Base-by-base conservation (phyloP, 2,797 vertebrate species). In the Distichodus sexfasciatus region DNA sequence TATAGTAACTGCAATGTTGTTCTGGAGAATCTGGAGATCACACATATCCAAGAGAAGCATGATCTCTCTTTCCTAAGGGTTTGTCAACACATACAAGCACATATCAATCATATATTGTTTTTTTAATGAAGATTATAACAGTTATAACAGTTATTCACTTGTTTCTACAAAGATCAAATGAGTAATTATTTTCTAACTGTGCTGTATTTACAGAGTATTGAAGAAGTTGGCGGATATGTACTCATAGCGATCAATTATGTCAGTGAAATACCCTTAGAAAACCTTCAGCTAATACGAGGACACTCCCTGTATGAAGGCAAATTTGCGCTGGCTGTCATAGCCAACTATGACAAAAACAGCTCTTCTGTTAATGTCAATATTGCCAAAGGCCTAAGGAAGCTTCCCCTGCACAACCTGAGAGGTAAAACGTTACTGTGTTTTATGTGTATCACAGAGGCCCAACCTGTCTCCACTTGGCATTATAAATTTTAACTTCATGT, bases 201-300 rank as follows among this genome's bases (percentile, higher is more conserved):
- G 51, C 6, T 69, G 15, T 31, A 12, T 57, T 67, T 48, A 43
- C 79, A 98, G 96, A 91, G 88, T 0, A 96, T 98, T 74, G 89
- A 94, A 84, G 96, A 98, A 74, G 96, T 98, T 1, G 90, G 92
- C 0, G 96, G 96, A 58, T 97, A 98, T 0, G 94, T 97, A 6
- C 91, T 98, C 66, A 93, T 98, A 0, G 95, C 92, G 0, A 87
- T 98, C 63, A 98, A 97, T 76, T 85, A 89, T 1, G 92, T 86
- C 8, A 75, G 86, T 6, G 85, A 53, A 46, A 86, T 98, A 70
- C 94, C 94, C 0, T 54, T 98, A 67, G 85, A 87, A 61, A 95
- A 93, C 35, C 90, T 98, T 60, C 90, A 87, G 78, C 92, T 97
- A 77, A 95, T 98, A 83, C 83, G 96, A 28, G 96, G 96, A 5